A percentile compares a stretch with the other conserved stretches of the same genome.
These are phyloP conservation scores for Ascidia mentula DNA, from an alignment of 23 tunicate genomes.

Conservation along the genomic window DNA sequence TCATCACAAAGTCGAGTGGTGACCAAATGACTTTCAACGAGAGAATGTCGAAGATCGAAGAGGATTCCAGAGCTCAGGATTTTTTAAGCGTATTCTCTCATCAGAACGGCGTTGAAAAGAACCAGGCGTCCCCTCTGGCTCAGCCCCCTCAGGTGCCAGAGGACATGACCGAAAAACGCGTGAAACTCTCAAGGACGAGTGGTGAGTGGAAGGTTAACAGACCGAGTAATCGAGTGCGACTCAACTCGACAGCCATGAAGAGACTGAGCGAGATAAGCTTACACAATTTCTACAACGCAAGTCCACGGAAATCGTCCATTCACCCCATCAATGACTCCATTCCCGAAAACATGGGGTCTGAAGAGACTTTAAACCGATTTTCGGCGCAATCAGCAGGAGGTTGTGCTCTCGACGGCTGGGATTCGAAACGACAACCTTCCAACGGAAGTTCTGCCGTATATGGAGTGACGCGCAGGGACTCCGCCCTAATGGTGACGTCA, in stretches of 20 bases:
- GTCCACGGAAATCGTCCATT: background rate
- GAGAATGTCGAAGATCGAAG: constrained; percentile 5
- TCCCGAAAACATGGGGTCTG: background rate
- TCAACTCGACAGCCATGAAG: constrained; percentile 24
- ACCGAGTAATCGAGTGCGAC: background rate
- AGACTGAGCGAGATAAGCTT: constrained; percentile 53
- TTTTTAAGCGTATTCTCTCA: background rate
- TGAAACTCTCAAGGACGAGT: constrained; percentile 8
- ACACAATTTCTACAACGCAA: constrained; percentile 33
- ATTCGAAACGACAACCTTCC: constrained; percentile 13
- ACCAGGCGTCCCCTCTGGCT: background rate
- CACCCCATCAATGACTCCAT: background rate
- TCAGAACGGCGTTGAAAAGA: background rate
- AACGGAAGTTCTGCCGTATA: constrained; percentile 19
- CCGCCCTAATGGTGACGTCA: constrained; percentile 42
- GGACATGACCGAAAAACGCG: constrained; percentile 9
- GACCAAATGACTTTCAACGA: constrained; percentile 1
- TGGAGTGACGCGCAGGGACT: constrained; percentile 52
- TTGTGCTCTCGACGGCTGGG: constrained; percentile 44
- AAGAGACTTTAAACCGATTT: background rate
- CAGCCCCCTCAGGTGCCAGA: constrained; percentile 37
- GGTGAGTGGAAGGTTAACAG: constrained; percentile 22
- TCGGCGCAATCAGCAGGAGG: constrained; percentile 33
- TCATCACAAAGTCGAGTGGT: background rate
- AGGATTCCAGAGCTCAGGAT: constrained; percentile 4